Evolutionary conservation across 2,888 invertebrate genomes (phyloP).

Genomic region (Dynastes grantii): DNA sequence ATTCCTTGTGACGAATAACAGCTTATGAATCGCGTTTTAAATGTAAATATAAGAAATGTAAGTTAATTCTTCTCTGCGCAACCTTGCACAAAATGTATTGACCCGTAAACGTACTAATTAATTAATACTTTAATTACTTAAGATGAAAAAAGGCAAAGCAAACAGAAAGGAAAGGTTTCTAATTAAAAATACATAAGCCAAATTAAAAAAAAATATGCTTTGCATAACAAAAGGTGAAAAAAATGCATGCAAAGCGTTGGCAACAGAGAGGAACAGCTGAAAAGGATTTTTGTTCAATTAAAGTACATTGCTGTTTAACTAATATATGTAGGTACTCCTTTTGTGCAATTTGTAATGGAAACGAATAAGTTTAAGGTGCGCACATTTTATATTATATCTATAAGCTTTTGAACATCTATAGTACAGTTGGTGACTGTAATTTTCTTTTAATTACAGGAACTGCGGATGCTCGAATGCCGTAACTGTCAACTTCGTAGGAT

Average conservation of each 20-base stretch:
- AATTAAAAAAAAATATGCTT: neutral
- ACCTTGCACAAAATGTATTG: neutral
- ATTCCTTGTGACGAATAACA: too few species aligned
- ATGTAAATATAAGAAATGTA: too few species aligned
- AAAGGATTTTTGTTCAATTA: neutral
- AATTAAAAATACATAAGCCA: neutral
- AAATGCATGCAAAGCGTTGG: neutral
- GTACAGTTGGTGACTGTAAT: neutral
- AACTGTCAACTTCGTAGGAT: slow-evolving; percentile 81
- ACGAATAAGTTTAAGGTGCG: too few species aligned
- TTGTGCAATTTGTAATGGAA: too few species aligned
- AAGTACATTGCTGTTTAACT: neutral
- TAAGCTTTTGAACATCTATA: neutral
- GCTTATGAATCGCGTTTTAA: too few species aligned
- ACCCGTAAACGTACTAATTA: neutral
- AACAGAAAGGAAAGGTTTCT: neutral
- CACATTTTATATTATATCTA: neutral
- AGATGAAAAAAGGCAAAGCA: neutral
- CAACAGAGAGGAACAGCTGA: too few species aligned
- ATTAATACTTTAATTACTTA: neutral
- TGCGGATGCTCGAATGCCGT: slow-evolving; percentile 82
- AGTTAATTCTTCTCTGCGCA: neutral
- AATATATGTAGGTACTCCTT: neutral
- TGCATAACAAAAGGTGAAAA: neutral
- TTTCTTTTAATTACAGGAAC: slow-evolving; percentile 73